Conservation (phyloP, 1,140 invertebrate species). For the Hylaeus volcanicus region DNA sequence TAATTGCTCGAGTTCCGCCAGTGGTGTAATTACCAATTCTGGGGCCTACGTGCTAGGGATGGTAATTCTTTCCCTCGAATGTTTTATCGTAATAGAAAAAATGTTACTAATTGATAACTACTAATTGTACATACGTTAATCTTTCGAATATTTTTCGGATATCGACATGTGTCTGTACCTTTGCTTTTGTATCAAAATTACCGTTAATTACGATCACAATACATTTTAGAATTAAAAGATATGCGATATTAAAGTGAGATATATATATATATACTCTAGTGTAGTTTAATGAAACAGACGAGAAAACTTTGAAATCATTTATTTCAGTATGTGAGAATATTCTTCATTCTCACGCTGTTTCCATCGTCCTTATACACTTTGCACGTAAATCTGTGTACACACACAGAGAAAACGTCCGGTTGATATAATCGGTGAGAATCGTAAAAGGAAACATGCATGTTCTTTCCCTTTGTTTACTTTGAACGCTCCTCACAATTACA, state of each 20-base stretch:
- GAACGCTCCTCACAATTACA: background rate
- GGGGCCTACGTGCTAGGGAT: no score
- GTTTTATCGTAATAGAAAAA: no score
- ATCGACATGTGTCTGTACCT: no score
- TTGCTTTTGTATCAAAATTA: no score
- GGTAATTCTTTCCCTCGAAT: no score
- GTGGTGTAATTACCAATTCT: background rate
- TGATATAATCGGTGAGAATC: background rate
- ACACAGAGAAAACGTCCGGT: background rate
- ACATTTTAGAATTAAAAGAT: no score
- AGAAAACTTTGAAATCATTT: background rate
- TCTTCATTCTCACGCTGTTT: background rate
- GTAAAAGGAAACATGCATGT: background rate
- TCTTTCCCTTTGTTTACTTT: background rate
- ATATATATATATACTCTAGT: background rate
- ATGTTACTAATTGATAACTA: no score
- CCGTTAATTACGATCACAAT: no score
- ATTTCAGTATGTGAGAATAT: background rate
- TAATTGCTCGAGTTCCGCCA: background rate
- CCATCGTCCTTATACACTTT: background rate
- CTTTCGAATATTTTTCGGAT: no score
- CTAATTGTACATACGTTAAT: no score
- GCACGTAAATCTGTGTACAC: background rate
- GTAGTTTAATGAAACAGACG: background rate
- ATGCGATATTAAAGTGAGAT: background rate